A percentile compares a stretch with the other conserved stretches of the same genome.
phyloP scores from a whole-genome alignment of 2,888 invertebrate genomes.

The Diaperis boleti region DNA sequence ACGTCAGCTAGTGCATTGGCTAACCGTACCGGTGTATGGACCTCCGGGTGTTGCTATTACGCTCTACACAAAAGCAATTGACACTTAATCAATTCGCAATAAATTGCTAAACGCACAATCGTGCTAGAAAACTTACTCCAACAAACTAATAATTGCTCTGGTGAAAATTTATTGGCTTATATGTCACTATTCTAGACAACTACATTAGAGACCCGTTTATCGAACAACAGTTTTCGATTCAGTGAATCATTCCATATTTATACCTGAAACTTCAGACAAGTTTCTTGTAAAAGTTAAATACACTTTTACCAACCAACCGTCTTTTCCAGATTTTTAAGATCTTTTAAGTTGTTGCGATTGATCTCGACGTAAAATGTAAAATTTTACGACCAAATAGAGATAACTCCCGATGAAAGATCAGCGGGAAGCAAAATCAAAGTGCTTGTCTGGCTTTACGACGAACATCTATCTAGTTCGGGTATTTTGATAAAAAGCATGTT shows the following conservation, averaged over 20 bases:
- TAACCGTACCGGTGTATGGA: conserved; percentile 23
- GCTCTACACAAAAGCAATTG: conserved; percentile 32
- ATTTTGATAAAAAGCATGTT: conserved; percentile 30
- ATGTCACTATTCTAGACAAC: conserved; percentile 21
- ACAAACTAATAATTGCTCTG: conserved; percentile 26
- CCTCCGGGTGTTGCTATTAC: conserved; percentile 36
- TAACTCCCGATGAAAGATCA: conserved; percentile 26
- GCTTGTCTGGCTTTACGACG: conserved; percentile 12
- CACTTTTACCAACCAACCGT: conserved; percentile 1
- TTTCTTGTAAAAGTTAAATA: background rate
- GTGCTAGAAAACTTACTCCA: conserved; percentile 26
- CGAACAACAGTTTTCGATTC: conserved; percentile 4
- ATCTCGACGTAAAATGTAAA: conserved; percentile 29
- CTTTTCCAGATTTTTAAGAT: conserved; percentile 8
- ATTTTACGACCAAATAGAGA: conserved; percentile 26
- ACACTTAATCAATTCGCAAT: conserved; percentile 41
- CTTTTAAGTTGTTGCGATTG: conserved; percentile 14
- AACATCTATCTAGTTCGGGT: conserved; percentile 10
- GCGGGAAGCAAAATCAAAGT: conserved; percentile 31
- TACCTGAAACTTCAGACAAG: background rate
- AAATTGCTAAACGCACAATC: conserved; percentile 27
- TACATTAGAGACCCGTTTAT: conserved; percentile 9
- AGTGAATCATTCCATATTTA: conserved; percentile 1
- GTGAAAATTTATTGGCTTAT: conserved; percentile 27
- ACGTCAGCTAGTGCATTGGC: background rate